Percentiles rank a stretch among this genome's conserved stretches.
Conservation (phyloP, 2,113 vertebrate species). For the Telmatochromis sp. region DNA sequence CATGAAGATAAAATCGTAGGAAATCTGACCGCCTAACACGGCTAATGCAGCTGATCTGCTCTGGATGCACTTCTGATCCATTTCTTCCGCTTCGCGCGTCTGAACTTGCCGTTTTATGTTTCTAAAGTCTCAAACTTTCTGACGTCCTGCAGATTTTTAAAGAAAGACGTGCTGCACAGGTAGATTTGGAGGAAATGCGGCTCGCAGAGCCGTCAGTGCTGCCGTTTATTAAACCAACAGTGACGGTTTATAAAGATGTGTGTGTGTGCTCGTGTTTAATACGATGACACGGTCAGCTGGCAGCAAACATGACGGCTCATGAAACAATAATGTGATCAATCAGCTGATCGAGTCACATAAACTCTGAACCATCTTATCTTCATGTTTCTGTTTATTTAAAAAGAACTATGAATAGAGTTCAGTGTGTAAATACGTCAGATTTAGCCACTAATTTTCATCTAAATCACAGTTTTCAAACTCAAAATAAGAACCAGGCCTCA, state of each 20-base stretch:
- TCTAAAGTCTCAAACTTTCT: not conserved
- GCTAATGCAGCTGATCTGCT: not conserved
- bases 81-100: rapidly evolving
- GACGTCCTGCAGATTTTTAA: not conserved
- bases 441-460: not conserved
- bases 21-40: not conserved
- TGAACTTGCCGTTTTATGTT: rapidly evolving
- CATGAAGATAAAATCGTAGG: not conserved
- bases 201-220: not conserved
- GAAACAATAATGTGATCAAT: not conserved
- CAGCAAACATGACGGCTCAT: not conserved
- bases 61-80: not conserved
- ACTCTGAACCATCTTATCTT: not conserved
- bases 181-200: rapidly evolving
- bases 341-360: not conserved
- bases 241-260: not conserved
- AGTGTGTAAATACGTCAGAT: not conserved
- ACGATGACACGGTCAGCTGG: not conserved
- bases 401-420: not conserved
- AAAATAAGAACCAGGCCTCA: not conserved
- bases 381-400: not conserved
- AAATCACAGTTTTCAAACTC: too few relatives aligned
- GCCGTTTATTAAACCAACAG: rapidly evolving
- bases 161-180: not conserved
- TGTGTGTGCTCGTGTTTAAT: too few relatives aligned